Percentiles rank a stretch among this genome's conserved stretches.
Evolutionary conservation across 2,797 vertebrate genomes (phyloP).

Genomic region (Thripadectes ignobilis): DNA sequence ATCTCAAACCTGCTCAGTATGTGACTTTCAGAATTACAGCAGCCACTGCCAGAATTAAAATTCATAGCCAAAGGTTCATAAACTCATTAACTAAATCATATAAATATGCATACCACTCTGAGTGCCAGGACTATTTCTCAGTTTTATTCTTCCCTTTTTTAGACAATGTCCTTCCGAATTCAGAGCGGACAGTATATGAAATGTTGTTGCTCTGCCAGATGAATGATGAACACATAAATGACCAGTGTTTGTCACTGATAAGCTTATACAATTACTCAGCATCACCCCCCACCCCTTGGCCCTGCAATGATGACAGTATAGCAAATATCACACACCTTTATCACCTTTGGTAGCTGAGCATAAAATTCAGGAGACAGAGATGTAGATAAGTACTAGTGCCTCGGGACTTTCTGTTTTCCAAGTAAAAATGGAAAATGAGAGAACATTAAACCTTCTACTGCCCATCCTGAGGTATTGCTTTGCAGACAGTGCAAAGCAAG

Average conservation of each 20-base stretch:
- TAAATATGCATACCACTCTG: neutral
- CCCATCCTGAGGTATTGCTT: neutral
- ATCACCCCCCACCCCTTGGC: accelerated
- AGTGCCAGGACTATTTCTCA: neutral
- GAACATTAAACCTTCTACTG: neutral
- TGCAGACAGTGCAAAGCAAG: neutral
- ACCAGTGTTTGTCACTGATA: constrained; percentile 33
- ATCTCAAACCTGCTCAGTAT: neutral
- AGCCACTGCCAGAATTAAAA: constrained; percentile 13
- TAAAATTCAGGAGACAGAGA: neutral
- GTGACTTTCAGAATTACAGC: neutral
- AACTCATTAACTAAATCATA: constrained; percentile 30
- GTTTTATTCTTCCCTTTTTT: neutral
- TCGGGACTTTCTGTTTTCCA: neutral
- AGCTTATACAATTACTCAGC: neutral
- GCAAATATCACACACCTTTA: neutral
- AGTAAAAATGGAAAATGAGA: neutral
- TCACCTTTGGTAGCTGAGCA: neutral
- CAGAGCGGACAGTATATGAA: neutral
- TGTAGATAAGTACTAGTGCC: neutral
- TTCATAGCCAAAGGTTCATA: constrained; percentile 32
- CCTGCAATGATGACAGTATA: neutral
- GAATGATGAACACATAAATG: neutral
- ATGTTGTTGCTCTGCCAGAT: neutral
- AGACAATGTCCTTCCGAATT: constrained; percentile 15